phyloP scores from a whole-genome alignment of 2,113 vertebrate species.

The Corythornis cristatus region DNA sequence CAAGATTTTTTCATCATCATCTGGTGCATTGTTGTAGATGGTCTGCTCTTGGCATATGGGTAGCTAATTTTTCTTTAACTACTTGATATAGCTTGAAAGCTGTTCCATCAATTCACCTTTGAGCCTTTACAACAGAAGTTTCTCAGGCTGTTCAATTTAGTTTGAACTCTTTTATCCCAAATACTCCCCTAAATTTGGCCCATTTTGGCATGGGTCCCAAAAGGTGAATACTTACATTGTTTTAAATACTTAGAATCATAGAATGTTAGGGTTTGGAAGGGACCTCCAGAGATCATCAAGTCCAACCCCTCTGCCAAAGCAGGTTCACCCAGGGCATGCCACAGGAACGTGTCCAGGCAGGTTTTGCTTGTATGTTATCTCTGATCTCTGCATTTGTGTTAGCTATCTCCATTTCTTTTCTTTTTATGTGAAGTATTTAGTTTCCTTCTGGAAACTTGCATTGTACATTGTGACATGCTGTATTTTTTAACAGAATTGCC shows the following conservation, averaged over 20 bases:
- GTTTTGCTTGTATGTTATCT: too few relatives aligned
- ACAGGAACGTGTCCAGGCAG: too few relatives aligned
- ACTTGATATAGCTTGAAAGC: background rate
- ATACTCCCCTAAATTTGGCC: background rate
- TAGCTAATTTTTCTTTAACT: background rate
- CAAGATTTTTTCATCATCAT: background rate
- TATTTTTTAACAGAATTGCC: background rate
- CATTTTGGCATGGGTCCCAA: background rate
- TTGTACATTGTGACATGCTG: background rate
- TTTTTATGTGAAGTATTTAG: background rate
- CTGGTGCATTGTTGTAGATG: background rate
- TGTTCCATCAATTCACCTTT: background rate
- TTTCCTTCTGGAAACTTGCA: background rate
- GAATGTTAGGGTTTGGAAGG: too few relatives aligned
- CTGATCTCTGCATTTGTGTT: background rate
- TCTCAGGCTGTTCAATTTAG: background rate
- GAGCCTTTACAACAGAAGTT: background rate
- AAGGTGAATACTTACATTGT: background rate
- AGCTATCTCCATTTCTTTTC: background rate
- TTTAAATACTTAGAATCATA: background rate
- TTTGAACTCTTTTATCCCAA: background rate
- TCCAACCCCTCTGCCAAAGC: too few relatives aligned
- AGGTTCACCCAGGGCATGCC: too few relatives aligned
- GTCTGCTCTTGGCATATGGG: background rate
- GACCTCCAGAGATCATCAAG: too few relatives aligned